Base-by-base conservation (phyloP, 1,140 invertebrate species). In the Tetragnatha versicolor region DNA sequence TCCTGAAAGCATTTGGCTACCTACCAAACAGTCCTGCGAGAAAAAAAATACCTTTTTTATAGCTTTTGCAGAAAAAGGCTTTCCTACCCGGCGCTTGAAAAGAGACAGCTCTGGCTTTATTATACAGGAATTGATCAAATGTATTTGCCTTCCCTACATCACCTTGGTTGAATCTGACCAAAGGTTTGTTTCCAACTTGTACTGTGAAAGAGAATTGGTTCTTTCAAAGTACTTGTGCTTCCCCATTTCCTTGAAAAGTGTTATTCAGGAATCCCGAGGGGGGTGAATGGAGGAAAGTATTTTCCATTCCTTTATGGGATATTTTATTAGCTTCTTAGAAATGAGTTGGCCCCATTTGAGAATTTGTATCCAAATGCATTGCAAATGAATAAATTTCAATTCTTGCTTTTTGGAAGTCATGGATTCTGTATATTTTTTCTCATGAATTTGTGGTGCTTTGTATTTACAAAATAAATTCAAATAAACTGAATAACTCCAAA, bases 71-170 rank as follows among this genome's bases (percentile, higher is more conserved):
- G 12, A 42, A 65, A 53, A 65, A 65, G 61, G 61, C 33, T 65
- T 45, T 65, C 39, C 22, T 53, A 42, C 61, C 37, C 22, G 55
- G 55, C 29, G 17, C 55, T 60, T 27, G 22, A 65, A 65, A 65
- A 27, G 20, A 65, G 61, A 65, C 7, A 65, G 61, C 61, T 25
- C 37, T 20, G 42, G 29, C 61, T 65, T 65, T 65, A 65, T 65
- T 65, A 65, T 65, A 65, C 61, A 65, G 39, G 61, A 65, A 65
- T 65, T 65, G 35, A 65, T 65, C 61, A 65, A 39, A 65, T 42
- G n/a, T 42, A 65, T 65, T 65, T 31, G 61, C 20, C 61, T 65
- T 31, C 42, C 42, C 42, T 65, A 65, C 61, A 65, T 42, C 61
- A 45, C 6, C 61, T 65, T 42, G 61, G 25, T 25, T 39, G 42